A percentile compares a stretch with the other conserved stretches of the same genome.
Evolutionary conservation across 2,888 invertebrate species (phyloP).

Genomic region (Clistopyga incitator): DNA sequence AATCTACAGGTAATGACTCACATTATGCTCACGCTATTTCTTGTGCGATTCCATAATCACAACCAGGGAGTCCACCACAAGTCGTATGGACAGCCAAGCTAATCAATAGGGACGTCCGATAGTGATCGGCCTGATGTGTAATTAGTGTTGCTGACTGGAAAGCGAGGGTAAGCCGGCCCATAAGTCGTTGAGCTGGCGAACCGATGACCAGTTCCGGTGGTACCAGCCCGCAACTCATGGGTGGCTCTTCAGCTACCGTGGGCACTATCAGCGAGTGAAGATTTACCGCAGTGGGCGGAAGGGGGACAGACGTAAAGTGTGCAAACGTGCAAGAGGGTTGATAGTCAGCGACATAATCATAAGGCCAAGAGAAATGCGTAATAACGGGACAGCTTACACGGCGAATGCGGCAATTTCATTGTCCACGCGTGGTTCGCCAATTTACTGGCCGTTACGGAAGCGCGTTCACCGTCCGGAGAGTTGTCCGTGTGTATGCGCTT

Average conservation of each 20-base stretch:
- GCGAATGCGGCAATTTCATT: slow-evolving; percentile 79
- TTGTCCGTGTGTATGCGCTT: slow-evolving; percentile 39
- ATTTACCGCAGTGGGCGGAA: slow-evolving; percentile 22
- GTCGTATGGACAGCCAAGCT: not conserved
- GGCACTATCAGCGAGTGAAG: slow-evolving; percentile 27
- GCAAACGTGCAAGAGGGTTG: slow-evolving; percentile 59
- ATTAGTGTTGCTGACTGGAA: slow-evolving; percentile 41
- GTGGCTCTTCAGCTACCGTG: slow-evolving; percentile 33
- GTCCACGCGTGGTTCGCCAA: slow-evolving; percentile 80
- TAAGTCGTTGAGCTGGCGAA: slow-evolving; percentile 39
- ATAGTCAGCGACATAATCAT: slow-evolving; percentile 73
- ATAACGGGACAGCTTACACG: slow-evolving; percentile 79
- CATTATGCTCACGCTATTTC: slow-evolving; percentile 17
- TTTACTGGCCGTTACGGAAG: slow-evolving; percentile 81
- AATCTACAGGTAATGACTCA: not conserved
- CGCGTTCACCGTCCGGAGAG: slow-evolving; percentile 53
- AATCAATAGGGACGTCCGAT: slow-evolving; percentile 50
- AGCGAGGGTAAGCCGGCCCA: slow-evolving; percentile 36
- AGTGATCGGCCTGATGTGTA: slow-evolving; percentile 53
- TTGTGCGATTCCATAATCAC: not conserved
- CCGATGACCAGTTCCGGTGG: slow-evolving; percentile 44
- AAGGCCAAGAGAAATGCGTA: slow-evolving; percentile 76
- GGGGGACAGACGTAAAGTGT: slow-evolving; percentile 32
- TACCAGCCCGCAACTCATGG: not conserved
- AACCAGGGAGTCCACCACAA: not conserved